Base-by-base conservation (phyloP, 2,888 invertebrate genomes). In the Erebia aethiops region DNA sequence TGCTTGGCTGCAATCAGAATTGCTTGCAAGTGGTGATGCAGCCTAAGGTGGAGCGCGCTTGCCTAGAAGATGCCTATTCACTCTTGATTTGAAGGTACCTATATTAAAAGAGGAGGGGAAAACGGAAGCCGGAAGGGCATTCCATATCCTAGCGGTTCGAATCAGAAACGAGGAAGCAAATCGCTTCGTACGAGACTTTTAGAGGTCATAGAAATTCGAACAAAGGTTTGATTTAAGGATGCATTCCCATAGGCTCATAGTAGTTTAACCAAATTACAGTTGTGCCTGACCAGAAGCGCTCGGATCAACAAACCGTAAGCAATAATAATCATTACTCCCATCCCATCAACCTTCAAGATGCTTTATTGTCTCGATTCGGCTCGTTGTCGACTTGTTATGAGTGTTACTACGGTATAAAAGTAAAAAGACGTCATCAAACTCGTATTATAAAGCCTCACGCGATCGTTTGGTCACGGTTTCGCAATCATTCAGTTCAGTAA, bases 311-410 rank as follows among this genome's bases (percentile, higher is more conserved):
- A 54, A 87, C 88, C 89, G 88, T 87, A 85, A 85, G 88, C 88
- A 91, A 89, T 90, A 88, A 91, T 91, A 88, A 91, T 91, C 91
- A 91, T 92, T 91, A 92, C 86, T 83, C 82, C 81, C 82, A 82
- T 82, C 87, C 89, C 91, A 89, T 91, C 91, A 90, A 82, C 84
- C 88, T 91, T 88, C 90, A 87, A 86, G 83, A 91, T 87, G 87
- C 81, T 88, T 90, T 89, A 91, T 91, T 91, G 91, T 92, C 89
- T 90, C 84, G 88, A 84, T 86, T 85, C 89, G 86, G 87, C 89
- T 91, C 85, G 88, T 91, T 90, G 91, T 91, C 87, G 89, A 91
- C 91, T 91, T 90, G 90, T 91, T 91, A 91, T 83, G 83, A 76
- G 71, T 73, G 74, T 77, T 72, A 75, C 70, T 70, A 74, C 62